Conservation (phyloP, 1,140 invertebrate species). For the Microplitis demolitor region DNA sequence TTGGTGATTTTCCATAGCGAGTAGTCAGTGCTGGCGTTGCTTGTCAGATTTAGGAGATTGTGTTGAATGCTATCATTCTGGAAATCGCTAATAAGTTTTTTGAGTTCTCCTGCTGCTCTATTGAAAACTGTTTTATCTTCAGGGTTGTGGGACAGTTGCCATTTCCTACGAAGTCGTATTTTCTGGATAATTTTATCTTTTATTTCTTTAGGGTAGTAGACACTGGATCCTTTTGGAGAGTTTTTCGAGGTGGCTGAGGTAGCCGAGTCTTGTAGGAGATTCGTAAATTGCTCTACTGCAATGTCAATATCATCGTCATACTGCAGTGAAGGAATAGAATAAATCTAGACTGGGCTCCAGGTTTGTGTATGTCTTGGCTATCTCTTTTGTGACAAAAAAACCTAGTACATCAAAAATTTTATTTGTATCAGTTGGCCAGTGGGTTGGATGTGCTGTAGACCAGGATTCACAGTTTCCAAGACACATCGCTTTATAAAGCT, state of each 20-base stretch:
- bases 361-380: constrained; percentile 17
- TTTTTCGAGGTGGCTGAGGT: too few species aligned
- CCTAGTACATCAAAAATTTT: constrained; percentile 45
- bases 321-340: too few species aligned
- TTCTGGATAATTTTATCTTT: too few species aligned
- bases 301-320: too few species aligned
- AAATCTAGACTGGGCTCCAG: constrained; percentile 20
- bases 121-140: too few species aligned
- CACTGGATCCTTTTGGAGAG: too few species aligned
- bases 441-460: constrained; percentile 34
- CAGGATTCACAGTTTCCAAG: constrained; percentile 17
- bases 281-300: too few species aligned
- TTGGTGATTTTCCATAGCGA: neutral
- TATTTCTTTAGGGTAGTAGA: too few species aligned
- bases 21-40: constrained; percentile 26
- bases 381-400: constrained; percentile 32
- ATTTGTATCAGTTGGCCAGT: constrained; percentile 43
- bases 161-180: too few species aligned
- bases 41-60: constrained; percentile 16
- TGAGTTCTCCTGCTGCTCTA: neutral
- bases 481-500: constrained; percentile 25
- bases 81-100: neutral
- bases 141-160: too few species aligned
- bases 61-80: constrained; percentile 21
- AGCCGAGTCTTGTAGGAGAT: too few species aligned